Evolutionary conservation across 2,113 vertebrate genomes (phyloP).

Genomic region (Odocoileus hemionus): DNA sequence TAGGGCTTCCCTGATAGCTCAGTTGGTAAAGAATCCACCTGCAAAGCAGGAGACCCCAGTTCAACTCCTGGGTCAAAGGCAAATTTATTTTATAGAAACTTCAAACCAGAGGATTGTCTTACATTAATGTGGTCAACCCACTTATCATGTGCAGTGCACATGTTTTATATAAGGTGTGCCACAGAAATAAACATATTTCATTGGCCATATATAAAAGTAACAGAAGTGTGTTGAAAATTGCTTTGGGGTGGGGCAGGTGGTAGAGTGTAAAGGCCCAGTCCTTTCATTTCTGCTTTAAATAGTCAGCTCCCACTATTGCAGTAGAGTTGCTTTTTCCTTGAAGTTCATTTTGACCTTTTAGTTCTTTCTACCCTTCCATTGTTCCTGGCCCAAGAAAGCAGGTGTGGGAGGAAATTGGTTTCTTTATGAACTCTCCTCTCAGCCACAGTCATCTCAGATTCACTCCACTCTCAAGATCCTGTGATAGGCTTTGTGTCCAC

Average conservation of each 20-base stretch:
- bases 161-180: background rate
- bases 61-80: background rate
- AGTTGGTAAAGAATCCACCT: background rate
- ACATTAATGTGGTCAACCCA: background rate
- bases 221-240: background rate
- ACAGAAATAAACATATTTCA: background rate
- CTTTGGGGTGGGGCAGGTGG: background rate
- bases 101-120: background rate
- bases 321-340: background rate
- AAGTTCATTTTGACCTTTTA: background rate
- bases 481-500: background rate
- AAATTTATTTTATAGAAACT: background rate
- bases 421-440: background rate
- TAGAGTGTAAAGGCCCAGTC: background rate
- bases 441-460: slow-evolving; percentile 11
- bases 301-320: background rate
- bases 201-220: background rate
- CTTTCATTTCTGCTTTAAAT: background rate
- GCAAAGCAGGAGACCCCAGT: background rate
- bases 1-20: background rate
- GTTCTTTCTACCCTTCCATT: background rate
- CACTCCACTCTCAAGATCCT: background rate
- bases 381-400: background rate
- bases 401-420: slow-evolving; percentile 3
- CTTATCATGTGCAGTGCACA: background rate